Conservation (phyloP, 2,888 invertebrate species). For the Phaonia tiefii region DNA sequence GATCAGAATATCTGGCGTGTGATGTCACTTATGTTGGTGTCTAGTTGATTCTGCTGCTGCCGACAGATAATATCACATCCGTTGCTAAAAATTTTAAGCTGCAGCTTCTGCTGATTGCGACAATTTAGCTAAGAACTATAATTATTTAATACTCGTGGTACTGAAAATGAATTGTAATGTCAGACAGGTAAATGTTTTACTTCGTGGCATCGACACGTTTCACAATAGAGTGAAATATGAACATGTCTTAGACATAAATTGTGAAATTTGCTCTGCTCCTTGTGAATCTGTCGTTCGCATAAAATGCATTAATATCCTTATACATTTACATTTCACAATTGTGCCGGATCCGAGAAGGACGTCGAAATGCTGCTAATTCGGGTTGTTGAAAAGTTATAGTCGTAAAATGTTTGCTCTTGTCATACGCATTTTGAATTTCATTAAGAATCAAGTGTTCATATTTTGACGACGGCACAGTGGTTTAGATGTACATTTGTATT, state of each 20-base stretch:
- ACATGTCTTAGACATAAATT: constrained; percentile 11
- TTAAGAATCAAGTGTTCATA: constrained; percentile 10
- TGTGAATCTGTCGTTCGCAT: neutral
- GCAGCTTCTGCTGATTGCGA: neutral
- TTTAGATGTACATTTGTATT: too few relatives aligned
- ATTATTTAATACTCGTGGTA: constrained; percentile 18
- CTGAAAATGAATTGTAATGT: constrained; percentile 9
- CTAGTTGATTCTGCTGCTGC: neutral
- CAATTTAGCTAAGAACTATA: constrained; percentile 20
- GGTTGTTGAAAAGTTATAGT: constrained; percentile 18
- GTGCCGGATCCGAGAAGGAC: neutral
- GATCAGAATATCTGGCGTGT: neutral
- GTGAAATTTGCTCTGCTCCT: neutral
- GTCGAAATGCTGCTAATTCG: neutral
- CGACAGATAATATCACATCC: neutral
- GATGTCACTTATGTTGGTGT: neutral
- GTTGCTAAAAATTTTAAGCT: too few relatives aligned
- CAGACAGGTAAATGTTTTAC: constrained; percentile 1
- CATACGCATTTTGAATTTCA: constrained; percentile 59
- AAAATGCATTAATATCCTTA: constrained; percentile 5
- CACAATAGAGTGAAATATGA: neutral
- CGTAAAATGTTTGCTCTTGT: constrained; percentile 49
- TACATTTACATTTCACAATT: too few relatives aligned
- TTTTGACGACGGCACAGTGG: too few relatives aligned
- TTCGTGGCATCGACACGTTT: constrained; percentile 11